Base-by-base conservation (phyloP, 2,113 vertebrate species). In the Mirza zaza region DNA sequence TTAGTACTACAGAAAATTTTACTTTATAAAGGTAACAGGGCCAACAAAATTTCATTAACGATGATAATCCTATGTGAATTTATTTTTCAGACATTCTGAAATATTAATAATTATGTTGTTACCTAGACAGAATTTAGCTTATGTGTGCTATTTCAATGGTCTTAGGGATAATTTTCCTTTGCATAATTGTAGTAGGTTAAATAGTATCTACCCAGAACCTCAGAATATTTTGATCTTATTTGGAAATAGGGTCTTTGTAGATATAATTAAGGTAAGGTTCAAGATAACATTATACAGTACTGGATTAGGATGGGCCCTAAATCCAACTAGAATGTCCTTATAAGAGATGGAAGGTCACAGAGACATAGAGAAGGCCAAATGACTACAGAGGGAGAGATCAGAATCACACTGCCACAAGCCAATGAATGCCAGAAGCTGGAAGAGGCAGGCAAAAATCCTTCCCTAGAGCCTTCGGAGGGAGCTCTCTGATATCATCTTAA, bases 61-160 rank as follows among this genome's bases (percentile, higher is more conserved):
- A 61, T 25, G 32, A 32, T 34, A 79, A 65, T 65, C 23, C n/a
- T 50, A 79, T 8, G 17, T 39, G 75, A 79, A 20, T 80, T 5
- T 52, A 73, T 36, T 63, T 83, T 90, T 59, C 2, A 0, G 29
- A 34, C 71, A 71, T 67, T 82, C 55, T 67, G 32, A 90, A 39
- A 14, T 70, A 90, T 29, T 50, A 39, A 14, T 65, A 90, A 29
- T 50, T 71, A 91, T 79, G 25, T 17, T 90, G 45, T 79, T 68
- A 79, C 34, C 48, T 73, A 42, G 13, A 67, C 0, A 67, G 13
- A 90, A 91, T 29, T 34, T 87, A 87, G 18, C 23, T 93, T 92
- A 8, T 59, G 29, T 91, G 91, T 81, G 39, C 63, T 81, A 88
- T 86, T 84, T 95, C 59, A 95, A n/a, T 63, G 27, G 27, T 81